Evolutionary conservation across 2,113 vertebrate species (phyloP).

Genomic region (Tragelaphus scriptus): DNA sequence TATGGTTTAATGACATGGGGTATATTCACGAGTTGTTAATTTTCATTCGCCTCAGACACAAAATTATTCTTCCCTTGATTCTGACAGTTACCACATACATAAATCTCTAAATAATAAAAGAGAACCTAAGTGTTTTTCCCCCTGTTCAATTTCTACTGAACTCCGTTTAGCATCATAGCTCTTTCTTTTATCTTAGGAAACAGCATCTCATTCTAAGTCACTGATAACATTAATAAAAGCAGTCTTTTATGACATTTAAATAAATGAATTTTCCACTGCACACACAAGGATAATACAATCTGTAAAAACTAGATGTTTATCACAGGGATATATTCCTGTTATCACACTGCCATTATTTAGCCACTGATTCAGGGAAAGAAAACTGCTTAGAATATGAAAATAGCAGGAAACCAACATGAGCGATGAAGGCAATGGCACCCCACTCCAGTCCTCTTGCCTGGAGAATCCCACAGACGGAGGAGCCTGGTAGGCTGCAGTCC

Average conservation of each 20-base stretch:
- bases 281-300: conserved; percentile 64
- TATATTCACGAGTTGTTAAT: background rate
- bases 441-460: too few species aligned
- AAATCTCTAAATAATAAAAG: conserved; percentile 41
- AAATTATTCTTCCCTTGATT: conserved; percentile 17
- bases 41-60: background rate
- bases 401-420: background rate
- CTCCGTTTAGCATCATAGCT: conserved; percentile 38
- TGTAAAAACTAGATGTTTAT: conserved; percentile 61
- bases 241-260: conserved; percentile 63
- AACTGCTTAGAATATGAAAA: conserved; percentile 46
- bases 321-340: conserved; percentile 64
- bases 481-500: too few species aligned
- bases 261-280: conserved; percentile 70
- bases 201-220: conserved; percentile 38
- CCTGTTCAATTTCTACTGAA: conserved; percentile 1
- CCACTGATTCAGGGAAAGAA: conserved; percentile 45
- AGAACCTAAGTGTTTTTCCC: background rate
- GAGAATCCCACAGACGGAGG: too few species aligned
- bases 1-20: background rate
- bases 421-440: too few species aligned
- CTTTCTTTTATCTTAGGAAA: conserved; percentile 21
- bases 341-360: conserved; percentile 57
- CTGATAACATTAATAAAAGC: conserved; percentile 71
- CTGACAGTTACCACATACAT: background rate